A percentile compares a stretch with the other conserved stretches of the same genome.
Evolutionary conservation across 1,140 invertebrate species (phyloP).

Genomic region (Chymomyza costata): DNA sequence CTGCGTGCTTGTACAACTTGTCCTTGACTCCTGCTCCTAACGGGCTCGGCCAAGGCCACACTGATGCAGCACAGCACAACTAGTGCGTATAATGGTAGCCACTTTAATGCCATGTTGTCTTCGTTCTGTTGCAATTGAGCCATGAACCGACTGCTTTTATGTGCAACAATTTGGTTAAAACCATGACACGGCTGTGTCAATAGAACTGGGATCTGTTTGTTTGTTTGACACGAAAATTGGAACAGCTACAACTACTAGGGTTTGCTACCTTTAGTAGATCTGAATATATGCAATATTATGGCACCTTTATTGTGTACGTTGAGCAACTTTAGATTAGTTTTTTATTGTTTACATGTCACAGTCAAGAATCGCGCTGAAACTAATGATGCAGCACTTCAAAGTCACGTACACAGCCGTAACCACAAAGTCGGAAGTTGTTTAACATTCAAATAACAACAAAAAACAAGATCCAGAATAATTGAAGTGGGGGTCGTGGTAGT

Average conservation of each 20-base stretch:
- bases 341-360: slow-evolving; percentile 52
- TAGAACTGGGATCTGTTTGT: slow-evolving; percentile 9
- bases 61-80: slow-evolving; percentile 34
- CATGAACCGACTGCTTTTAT: slow-evolving; percentile 39
- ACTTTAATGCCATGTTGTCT: slow-evolving; percentile 47
- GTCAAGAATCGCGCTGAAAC: slow-evolving; percentile 22
- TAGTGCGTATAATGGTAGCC: slow-evolving; percentile 38
- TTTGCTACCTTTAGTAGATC: slow-evolving; percentile 5
- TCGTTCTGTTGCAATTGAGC: slow-evolving; percentile 32
- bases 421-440: slow-evolving; percentile 41
- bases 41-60: slow-evolving; percentile 19
- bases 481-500: slow-evolving; percentile 2
- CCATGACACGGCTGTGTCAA: too few species aligned
- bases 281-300: slow-evolving; percentile 41
- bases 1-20: too few species aligned
- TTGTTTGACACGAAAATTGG: slow-evolving; percentile 16
- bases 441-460: slow-evolving; percentile 26
- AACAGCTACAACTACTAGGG: slow-evolving; percentile 10
- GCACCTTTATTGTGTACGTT: slow-evolving; percentile 64
- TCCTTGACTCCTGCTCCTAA: not conserved
- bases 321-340: slow-evolving; percentile 71
- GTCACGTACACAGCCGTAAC: slow-evolving; percentile 52
- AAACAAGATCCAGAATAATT: slow-evolving; percentile 10
- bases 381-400: slow-evolving; percentile 60
- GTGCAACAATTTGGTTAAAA: too few species aligned